Evolutionary conservation across 2,888 invertebrate genomes (phyloP), one percentile per base, ranked within the genome.

Genomic region (Dicycla oo): DNA sequence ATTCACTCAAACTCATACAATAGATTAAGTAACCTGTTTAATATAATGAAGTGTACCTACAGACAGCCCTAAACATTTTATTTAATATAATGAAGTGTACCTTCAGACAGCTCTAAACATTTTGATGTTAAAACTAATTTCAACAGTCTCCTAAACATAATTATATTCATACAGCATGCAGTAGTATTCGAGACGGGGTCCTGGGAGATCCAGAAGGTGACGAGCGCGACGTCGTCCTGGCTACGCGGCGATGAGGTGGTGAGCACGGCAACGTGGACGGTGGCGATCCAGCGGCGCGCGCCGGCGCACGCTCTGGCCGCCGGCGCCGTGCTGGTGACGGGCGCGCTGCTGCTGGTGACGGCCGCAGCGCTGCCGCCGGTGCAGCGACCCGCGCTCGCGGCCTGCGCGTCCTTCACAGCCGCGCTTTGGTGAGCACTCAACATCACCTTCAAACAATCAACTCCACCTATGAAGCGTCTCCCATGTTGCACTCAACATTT

Each of bases 141-240:
- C 0, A 58, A 34, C 43, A 45, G 26, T 26, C 45, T 54, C 20
- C 2, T 72, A 15, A 43, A 8, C 7, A 15, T 51, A 18, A 26
- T 13, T 15, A 6, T 57, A 20, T 26, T 2, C 47, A 40, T 85
- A 2, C 85, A 92, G 93, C 84, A 83, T 56, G 84, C 88, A 30
- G 82, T 90, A 34, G 89, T 93, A 26, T 92, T 91, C 80, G 93
- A 94, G 83, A 82, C 91, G 8, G 93, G 94, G 23, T 86, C 89
- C 0, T 95, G 95, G 95, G 91, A 93, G 83, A 86, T 94, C 74
- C 45, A 84, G 69, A 71, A 87, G 23, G 87, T 93, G 73, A 13
- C 51, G n/a, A 84, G 88, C 23, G 53, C 65, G 40, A 6, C 67
- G 45, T 34, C 49, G 80, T 34, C 62, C 61, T 84, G 82, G 86